phyloP scores from a whole-genome alignment of 1,140 invertebrate species.

The Drosophila repletoides region DNA sequence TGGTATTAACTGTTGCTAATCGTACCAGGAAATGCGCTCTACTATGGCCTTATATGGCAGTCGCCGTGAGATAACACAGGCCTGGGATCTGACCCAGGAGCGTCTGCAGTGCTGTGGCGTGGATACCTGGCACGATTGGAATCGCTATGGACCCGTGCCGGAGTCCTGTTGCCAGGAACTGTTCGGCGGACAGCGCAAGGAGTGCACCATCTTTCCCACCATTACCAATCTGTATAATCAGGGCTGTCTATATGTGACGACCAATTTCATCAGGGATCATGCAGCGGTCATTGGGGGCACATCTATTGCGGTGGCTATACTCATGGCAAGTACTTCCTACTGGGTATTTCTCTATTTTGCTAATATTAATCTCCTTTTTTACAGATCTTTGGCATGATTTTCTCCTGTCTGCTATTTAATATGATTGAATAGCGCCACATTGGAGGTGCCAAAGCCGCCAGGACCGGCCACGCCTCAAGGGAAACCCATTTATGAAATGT shows the following conservation, averaged over 20 bases:
- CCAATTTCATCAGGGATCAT: constrained; percentile 88
- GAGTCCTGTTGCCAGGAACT: constrained; percentile 90
- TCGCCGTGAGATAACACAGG: constrained; percentile 86
- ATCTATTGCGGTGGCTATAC: constrained; percentile 90
- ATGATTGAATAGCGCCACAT: constrained; percentile 85
- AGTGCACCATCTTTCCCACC: constrained; percentile 85
- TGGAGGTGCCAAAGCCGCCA: background rate
- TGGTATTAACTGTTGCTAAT: background rate
- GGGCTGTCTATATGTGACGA: constrained; percentile 89
- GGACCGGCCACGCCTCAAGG: constrained; percentile 16
- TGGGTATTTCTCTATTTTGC: background rate
- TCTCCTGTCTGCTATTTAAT: constrained; percentile 88
- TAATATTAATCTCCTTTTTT: constrained; percentile 18
- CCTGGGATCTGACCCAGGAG: constrained; percentile 92
- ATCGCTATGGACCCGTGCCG: constrained; percentile 89
- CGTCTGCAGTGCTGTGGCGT: constrained; percentile 93
- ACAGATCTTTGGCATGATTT: constrained; percentile 87
- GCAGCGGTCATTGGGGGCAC: constrained; percentile 90
- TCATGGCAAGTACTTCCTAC: constrained; percentile 84
- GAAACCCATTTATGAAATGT: constrained; percentile 50
- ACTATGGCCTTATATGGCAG: constrained; percentile 89
- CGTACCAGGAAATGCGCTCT: constrained; percentile 87
- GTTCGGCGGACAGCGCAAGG: constrained; percentile 86
- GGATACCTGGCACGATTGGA: constrained; percentile 88
- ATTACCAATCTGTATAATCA: constrained; percentile 86